Base-by-base conservation (phyloP, 2,888 invertebrate species). In the Mesoligia furuncula region DNA sequence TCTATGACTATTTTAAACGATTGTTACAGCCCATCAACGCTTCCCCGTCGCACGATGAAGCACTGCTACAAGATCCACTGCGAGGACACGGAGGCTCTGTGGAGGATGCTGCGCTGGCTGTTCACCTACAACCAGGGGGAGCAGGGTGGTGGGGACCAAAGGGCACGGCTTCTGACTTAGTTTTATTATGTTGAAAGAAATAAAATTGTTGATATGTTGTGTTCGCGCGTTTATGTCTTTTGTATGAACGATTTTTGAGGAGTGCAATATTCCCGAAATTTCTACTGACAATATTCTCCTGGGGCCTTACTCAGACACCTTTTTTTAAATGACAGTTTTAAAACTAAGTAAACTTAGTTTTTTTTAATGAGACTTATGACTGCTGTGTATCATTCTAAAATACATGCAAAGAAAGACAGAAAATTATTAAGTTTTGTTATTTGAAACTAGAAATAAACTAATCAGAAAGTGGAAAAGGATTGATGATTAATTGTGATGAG, bases 61-160 rank as follows among this genome's bases (percentile, higher is more conserved):
- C 92, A 90, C 59, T 96, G 96, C 87, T 92, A 93, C 91, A 93
- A 93, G 79, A 89, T 96, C 73, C 93, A 85, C 59, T 96, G 96
- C 81, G 95, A 95, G 68, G 94, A 96, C 79, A 92, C 94, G 0
- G 91, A 90, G 2, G 92, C 94, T 0, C 86, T 96, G 39, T 89
- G 90, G 73, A 88, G 84, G 73, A 90, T 92, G 39, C 90, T 96
- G 48, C 90, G 88, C 1, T 96, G 95, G 95, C 85, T 96, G 57
- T 90, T 96, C 57, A 78, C 89, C 0, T 90, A 93, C 82, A 90
- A 91, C 69, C 89, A 86, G 67, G 36, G 5, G 1, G 27, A 36
- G 0, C 75, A 45, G 2, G 68, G n/a, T 0, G 27, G 54, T 8
- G 77, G 54, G 7, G 83, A 85, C 57, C 84, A 86, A 3, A 79